These are phyloP conservation scores for Calephelis perditalis DNA, from an alignment of 2,888 invertebrate species.

Conservation along the genomic window DNA sequence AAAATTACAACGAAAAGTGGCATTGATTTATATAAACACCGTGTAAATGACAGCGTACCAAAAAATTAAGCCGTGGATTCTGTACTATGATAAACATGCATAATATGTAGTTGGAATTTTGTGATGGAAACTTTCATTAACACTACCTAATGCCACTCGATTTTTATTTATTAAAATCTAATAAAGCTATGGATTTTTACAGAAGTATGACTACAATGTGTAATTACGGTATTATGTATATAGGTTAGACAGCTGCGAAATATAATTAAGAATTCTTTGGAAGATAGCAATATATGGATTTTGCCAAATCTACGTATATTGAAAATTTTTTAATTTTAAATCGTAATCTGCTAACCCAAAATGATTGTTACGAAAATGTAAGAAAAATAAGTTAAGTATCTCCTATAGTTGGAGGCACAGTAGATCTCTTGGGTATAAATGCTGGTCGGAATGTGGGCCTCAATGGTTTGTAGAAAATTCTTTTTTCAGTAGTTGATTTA, in stretches of 20 bases:
- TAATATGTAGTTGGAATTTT: no score
- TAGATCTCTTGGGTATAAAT: conserved; percentile 57
- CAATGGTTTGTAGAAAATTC: conserved; percentile 55
- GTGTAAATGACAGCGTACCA: no score
- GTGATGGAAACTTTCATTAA: no score
- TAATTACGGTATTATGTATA: conserved; percentile 43
- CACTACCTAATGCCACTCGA: no score
- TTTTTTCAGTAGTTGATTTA: conserved; percentile 59
- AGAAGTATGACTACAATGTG: conserved; percentile 62
- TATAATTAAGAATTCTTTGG: conserved; percentile 25
- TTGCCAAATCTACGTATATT: conserved; percentile 12
- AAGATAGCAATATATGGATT: conserved; percentile 13
- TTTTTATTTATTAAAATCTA: conserved; percentile 54
- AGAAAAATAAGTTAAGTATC: conserved; percentile 33
- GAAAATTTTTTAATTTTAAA: conserved; percentile 27
- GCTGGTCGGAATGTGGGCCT: conserved; percentile 61
- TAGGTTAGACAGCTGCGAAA: conserved; percentile 23
- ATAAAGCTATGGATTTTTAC: conserved; percentile 69
- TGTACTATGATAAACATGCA: no score
- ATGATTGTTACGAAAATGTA: conserved; percentile 25
- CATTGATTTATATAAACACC: no score
- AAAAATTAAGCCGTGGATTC: no score
- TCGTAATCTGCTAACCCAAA: conserved; percentile 31
- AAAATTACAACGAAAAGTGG: no score
- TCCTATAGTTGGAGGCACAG: conserved; percentile 40